Percentiles rank a stretch among this genome's conserved stretches.
Evolutionary conservation across 2,888 invertebrate species (phyloP).

Genomic region (Amaurobius ferox): DNA sequence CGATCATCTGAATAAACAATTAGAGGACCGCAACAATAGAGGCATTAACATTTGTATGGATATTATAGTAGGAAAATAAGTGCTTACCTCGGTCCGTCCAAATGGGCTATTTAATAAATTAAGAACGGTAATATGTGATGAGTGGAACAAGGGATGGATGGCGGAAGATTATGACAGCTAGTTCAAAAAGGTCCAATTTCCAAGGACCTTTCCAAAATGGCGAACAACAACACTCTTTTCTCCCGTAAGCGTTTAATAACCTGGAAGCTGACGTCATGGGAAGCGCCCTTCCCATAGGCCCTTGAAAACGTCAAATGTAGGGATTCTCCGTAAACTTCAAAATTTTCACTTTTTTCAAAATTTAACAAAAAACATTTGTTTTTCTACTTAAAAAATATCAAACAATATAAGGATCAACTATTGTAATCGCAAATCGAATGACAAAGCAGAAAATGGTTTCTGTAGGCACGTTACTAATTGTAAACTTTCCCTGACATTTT

Average conservation of each 20-base stretch:
- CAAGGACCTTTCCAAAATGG: conserved; percentile 71
- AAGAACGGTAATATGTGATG: conserved; percentile 40
- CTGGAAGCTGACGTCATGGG: conserved; percentile 70
- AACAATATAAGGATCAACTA: no score
- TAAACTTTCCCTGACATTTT: no score
- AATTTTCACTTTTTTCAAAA: no score
- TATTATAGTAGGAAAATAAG: conserved; percentile 44
- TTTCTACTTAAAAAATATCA: no score
- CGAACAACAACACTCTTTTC: conserved; percentile 68
- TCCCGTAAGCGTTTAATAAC: conserved; percentile 72
- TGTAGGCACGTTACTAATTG: no score
- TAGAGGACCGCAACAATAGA: background rate
- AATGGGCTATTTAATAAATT: conserved; percentile 61
- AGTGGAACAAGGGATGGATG: conserved; percentile 68
- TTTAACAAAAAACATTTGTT: no score
- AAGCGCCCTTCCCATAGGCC: conserved; percentile 70
- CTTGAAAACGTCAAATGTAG: conserved; percentile 37
- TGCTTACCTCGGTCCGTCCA: conserved; percentile 72
- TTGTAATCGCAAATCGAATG: no score
- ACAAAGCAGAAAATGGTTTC: no score
- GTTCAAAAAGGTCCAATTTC: conserved; percentile 68
- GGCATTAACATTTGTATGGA: background rate
- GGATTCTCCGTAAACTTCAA: background rate
- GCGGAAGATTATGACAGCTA: conserved; percentile 66
- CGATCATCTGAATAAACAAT: background rate